Percentiles rank a stretch among this genome's conserved stretches.
phyloP scores from a whole-genome alignment of 2,888 invertebrate genomes.

The Lycophotia porphyrea region DNA sequence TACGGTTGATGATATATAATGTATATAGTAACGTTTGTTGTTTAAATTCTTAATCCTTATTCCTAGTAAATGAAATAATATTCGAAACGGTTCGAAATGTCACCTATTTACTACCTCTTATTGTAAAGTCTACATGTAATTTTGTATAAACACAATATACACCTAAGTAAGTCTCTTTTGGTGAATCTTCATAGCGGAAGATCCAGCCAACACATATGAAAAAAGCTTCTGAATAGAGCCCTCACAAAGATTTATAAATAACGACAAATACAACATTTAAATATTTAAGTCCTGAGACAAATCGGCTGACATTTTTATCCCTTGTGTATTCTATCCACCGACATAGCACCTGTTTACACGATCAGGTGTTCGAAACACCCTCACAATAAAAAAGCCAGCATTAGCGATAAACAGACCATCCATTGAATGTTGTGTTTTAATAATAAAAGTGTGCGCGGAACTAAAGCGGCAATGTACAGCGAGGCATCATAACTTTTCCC shows the following conservation, averaged over 20 bases:
- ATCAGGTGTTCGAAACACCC: slow-evolving; percentile 78
- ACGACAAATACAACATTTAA: slow-evolving; percentile 11
- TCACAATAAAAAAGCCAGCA: slow-evolving; percentile 24
- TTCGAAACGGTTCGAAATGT: background rate
- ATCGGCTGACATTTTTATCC: slow-evolving; percentile 63
- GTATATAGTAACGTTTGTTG: background rate
- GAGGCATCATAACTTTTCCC: background rate
- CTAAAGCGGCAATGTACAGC: slow-evolving; percentile 32
- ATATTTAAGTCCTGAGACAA: slow-evolving; percentile 68
- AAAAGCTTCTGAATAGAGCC: slow-evolving; percentile 4
- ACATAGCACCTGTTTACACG: slow-evolving; percentile 77
- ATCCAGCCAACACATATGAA: background rate
- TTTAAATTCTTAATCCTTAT: no score
- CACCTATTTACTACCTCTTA: background rate
- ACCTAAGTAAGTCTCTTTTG: background rate
- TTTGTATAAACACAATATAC: background rate
- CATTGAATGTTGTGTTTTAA: slow-evolving; percentile 54
- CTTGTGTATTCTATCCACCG: slow-evolving; percentile 56
- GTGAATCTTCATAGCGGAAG: background rate
- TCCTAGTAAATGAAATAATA: background rate
- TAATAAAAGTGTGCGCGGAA: background rate
- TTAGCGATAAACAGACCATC: slow-evolving; percentile 30
- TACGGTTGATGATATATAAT: background rate
- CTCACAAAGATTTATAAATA: slow-evolving; percentile 8
- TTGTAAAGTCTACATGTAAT: background rate